Evolutionary conservation across 2,888 invertebrate species (phyloP).

Genomic region (Machimus rusticus): DNA sequence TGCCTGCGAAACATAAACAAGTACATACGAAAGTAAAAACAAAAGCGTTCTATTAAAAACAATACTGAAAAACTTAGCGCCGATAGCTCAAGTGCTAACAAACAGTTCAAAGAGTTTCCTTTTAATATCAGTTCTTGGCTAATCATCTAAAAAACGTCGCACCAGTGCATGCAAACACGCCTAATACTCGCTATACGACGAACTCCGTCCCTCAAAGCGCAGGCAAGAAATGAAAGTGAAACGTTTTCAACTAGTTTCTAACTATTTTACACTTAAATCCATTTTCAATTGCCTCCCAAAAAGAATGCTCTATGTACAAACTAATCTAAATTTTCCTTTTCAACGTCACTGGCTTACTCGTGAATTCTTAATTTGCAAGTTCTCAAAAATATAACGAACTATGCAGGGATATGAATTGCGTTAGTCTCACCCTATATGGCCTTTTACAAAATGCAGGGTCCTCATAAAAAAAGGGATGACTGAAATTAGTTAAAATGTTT

Average conservation of each 20-base stretch:
- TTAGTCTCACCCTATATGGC: neutral
- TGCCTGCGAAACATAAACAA: neutral
- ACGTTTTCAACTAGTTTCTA: neutral
- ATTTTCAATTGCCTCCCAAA: neutral
- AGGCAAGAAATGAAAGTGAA: neutral
- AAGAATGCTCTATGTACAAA: neutral
- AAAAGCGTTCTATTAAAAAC: neutral
- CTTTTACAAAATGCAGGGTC: neutral
- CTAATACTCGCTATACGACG: neutral
- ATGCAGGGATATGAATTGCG: neutral
- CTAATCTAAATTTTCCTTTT: neutral
- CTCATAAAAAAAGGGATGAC: neutral
- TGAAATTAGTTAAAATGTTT: neutral
- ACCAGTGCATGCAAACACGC: neutral
- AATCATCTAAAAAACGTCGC: neutral
- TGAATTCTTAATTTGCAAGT: neutral
- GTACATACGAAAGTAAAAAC: neutral
- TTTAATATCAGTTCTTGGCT: conserved; percentile 13
- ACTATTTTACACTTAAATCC: neutral
- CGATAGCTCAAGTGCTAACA: conserved; percentile 4
- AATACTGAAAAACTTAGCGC: neutral
- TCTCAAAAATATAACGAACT: neutral
- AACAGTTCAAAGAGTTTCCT: neutral
- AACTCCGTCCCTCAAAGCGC: neutral
- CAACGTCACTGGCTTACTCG: neutral